Base-by-base conservation (phyloP, 1,140 invertebrate species). In the Drosophila seguyi region DNA sequence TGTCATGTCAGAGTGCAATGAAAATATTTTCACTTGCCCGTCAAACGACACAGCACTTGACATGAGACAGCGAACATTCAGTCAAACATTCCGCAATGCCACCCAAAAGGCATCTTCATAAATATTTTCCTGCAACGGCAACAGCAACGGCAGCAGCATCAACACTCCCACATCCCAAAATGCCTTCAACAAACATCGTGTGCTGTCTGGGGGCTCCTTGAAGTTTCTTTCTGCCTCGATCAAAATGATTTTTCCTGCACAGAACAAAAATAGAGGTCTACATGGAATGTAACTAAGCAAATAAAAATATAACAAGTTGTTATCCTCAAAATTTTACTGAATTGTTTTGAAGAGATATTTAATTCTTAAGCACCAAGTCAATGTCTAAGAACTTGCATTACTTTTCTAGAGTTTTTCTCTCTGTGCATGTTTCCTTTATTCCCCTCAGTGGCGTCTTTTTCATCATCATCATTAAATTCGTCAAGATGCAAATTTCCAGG, bases 391-490 rank as follows among this genome's bases (percentile, higher is more conserved):
- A 31, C n/a, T 18, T 52, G 0, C 29, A 11, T 3, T 22, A 3
- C 1, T 13, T 6, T 45, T 14, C 1, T 16, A 45, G 13, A 16
- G 0, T 4, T 55, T 31, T 48, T 47, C 31, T 44, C 31, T 36
- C 20, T 20, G 36, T 55, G 34, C 16, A 55, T 11, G 34, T n/a
- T 6, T 55, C 20, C 34, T 29, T 47, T n/a, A n/a, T 61, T 42
- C 69, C 52, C 66, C 53, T 78, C 41, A 48, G 53, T 67, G 63
- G 66, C 69, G 71, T 87, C 71, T 81, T 86, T 82, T 83, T 88
- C 84, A 90, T 88, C 82, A 81, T 86, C 85, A 90, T 85, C 85
- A 90, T 90, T 90, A 85, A 90, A 90, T 90, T 90, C 85, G 85
- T 90, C 85, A 90, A 90, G 85, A 90, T 90, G 85, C 85, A 90